These are phyloP conservation scores for Leuciscus waleckii DNA, from an alignment of 2,797 vertebrate genomes.

Conservation along the genomic window DNA sequence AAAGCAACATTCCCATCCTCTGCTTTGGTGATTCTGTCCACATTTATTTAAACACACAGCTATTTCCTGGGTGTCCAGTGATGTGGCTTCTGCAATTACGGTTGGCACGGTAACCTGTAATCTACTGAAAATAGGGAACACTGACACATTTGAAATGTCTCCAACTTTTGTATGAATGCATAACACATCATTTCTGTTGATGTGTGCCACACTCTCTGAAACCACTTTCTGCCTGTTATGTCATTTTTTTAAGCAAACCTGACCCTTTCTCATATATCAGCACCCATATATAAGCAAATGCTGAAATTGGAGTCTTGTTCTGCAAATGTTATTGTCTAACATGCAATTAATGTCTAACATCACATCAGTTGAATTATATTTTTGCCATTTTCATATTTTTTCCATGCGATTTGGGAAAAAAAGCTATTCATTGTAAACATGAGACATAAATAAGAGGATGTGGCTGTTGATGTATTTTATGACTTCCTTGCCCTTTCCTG, in stretches of 20 bases:
- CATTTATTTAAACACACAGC: conserved; percentile 8
- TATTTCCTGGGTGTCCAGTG: conserved; percentile 27
- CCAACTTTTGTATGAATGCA: conserved; percentile 23
- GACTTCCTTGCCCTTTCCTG: conserved; percentile 13
- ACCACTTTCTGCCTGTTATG: conserved; percentile 14
- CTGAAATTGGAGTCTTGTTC: background rate
- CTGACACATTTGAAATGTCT: conserved; percentile 36
- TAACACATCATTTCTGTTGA: conserved; percentile 17
- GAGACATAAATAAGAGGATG: background rate
- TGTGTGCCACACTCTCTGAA: background rate
- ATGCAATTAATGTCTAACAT: background rate
- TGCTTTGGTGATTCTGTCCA: background rate
- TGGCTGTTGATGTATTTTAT: background rate
- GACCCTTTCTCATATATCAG: background rate
- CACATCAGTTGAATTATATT: background rate
- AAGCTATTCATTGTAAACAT: background rate
- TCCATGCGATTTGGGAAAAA: background rate
- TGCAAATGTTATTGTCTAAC: background rate
- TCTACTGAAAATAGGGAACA: conserved; percentile 25
- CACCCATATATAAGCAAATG: background rate
- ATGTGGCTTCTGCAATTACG: conserved; percentile 16
- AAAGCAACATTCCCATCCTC: background rate
- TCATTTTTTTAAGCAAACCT: conserved; percentile 1
- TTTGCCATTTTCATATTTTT: background rate
- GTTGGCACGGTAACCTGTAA: conserved; percentile 28